Base-by-base conservation (phyloP, 2,888 invertebrate species). In the Marronus borbonicus region DNA sequence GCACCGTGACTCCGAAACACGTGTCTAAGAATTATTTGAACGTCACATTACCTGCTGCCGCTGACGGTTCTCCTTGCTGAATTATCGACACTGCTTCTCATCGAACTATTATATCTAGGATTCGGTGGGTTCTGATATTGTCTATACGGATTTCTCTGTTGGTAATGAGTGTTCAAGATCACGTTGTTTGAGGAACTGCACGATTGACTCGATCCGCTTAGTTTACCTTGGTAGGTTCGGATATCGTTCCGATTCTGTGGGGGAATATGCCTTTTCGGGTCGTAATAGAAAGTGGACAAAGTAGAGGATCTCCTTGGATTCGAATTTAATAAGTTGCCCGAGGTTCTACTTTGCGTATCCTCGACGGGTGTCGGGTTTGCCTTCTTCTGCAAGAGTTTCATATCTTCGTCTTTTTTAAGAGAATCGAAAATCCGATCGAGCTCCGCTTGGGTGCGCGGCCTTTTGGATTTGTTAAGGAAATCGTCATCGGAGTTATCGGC, bases 151-250 rank as follows among this genome's bases (percentile, higher is more conserved):
- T 49, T 68, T 12, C 24, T 50, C 68, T 68, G 68, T 24, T 50
- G 50, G 20, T 68, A 28, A 8, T 68, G 50, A 20, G 44, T 49
- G n/a, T 68, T 68, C 49, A 68, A 68, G 10, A 68, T 50, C 5
- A 68, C 20, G 20, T 44, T 39, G 5, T 31, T 39, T n/a, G 65
- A 7, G 8, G 39, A 14, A 65, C 39, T 39, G 39, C 36, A 36
- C 14, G 31, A 36, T 17, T n/a, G 65, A 39, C 17, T 65, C 65
- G 39, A 17, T 17, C 12, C 44, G 44, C 50, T 12, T 14, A 50
- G 20, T 50, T 50, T 68, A 14, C 3, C 14, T 14, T 20, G 50
- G 24, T 68, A 49, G 8, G 28, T 20, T n/a, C 68, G 49, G 14
- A 10, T 5, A 68, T 68, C 50, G 14, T 28, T 62, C 14, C 28